Conservation (phyloP, 2,113 vertebrate genomes). For the Excalfactoria chinensis region DNA sequence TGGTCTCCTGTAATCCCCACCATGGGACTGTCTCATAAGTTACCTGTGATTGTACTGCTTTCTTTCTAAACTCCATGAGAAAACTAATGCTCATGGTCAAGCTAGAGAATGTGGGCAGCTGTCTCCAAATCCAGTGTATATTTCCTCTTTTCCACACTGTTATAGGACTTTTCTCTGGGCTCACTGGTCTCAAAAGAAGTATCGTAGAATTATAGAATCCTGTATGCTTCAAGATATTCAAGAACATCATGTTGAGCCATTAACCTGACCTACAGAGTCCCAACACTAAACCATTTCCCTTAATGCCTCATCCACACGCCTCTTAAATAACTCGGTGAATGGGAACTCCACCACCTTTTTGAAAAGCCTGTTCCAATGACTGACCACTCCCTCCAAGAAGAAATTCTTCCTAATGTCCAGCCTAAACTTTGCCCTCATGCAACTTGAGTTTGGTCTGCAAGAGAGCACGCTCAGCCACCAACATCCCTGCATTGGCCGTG, state of each 20-base stretch:
- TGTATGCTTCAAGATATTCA: neutral
- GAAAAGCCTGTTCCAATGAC: neutral
- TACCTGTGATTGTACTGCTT: neutral
- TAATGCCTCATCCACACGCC: neutral
- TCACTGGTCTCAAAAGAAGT: neutral
- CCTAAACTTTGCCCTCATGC: neutral
- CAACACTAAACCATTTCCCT: neutral
- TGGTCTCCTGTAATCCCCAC: neutral
- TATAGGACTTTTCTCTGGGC: neutral
- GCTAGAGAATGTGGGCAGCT: fast-evolving
- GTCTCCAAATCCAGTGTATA: no score
- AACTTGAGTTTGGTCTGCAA: neutral
- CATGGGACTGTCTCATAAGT: neutral
- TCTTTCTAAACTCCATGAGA: neutral
- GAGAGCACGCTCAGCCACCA: neutral
- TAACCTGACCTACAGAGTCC: neutral
- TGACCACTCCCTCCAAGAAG: neutral
- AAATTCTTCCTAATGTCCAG: neutral
- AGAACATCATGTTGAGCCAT: neutral
- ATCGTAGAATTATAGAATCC: neutral
- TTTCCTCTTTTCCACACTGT: neutral
- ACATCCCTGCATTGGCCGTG: neutral
- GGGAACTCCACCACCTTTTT: neutral
- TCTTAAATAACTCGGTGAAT: neutral
- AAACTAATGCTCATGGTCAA: neutral